Percentiles rank a stretch among this genome's conserved stretches.
phyloP scores from a whole-genome alignment of 2,797 vertebrate genomes.

The Prionace glauca region DNA sequence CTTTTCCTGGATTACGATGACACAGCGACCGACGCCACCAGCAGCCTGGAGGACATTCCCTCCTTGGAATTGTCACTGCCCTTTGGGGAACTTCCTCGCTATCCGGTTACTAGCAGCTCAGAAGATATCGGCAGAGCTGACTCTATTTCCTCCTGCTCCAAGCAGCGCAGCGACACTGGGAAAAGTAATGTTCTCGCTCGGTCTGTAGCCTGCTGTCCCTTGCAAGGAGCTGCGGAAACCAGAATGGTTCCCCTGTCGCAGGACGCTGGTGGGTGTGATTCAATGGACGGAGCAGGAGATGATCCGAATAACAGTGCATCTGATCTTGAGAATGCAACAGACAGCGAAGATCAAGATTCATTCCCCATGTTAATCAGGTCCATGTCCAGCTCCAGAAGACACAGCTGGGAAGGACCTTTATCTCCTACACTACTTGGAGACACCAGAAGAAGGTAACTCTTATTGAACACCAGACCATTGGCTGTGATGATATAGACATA shows the following conservation, averaged over 20 bases:
- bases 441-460: conserved; percentile 58
- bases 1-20: conserved; percentile 63
- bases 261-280: neutral
- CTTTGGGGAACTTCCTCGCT: too few relatives aligned
- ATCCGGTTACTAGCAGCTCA: neutral
- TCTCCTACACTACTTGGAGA: conserved; percentile 65
- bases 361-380: conserved; percentile 67
- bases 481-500: neutral
- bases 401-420: conserved; percentile 76
- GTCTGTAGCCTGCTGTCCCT: neutral
- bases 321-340: neutral
- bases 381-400: conserved; percentile 69
- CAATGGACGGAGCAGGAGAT: neutral
- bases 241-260: neutral
- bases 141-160: too few relatives aligned
- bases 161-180: neutral
- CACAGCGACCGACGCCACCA: conserved; percentile 50
- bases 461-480: neutral
- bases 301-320: neutral
- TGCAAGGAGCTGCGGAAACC: neutral
- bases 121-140: neutral
- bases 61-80: conserved; percentile 59
- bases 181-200: too few relatives aligned
- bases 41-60: conserved; percentile 71
- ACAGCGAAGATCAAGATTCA: conserved; percentile 47